These are phyloP conservation scores for Gasterosteus nipponicus DNA, from an alignment of 2,113 vertebrate genomes.

Conservation along the genomic window DNA sequence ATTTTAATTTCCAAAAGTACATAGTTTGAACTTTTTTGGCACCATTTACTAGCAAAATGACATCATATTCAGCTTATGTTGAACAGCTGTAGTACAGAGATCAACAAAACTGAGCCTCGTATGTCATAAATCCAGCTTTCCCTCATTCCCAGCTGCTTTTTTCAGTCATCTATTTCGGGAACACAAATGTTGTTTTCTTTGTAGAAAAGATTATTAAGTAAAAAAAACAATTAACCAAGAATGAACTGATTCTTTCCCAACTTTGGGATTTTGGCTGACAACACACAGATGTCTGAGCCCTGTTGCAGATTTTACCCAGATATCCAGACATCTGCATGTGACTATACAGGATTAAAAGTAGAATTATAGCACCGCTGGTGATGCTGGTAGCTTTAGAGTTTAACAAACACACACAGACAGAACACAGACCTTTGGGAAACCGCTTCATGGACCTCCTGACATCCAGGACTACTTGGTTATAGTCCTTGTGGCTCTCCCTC, in stretches of 20 bases:
- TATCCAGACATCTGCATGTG: conserved; percentile 22
- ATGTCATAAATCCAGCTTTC: not conserved
- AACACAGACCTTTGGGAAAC: conserved; percentile 81
- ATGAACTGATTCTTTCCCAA: not conserved
- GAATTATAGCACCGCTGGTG: not conserved
- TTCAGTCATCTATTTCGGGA: not conserved
- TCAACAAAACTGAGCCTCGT: not conserved
- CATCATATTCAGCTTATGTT: not conserved
- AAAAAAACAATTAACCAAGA: not conserved
- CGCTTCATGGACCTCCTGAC: conserved; percentile 84
- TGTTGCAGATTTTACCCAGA: conserved; percentile 10
- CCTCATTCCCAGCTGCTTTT: not conserved
- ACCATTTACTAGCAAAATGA: not conserved
- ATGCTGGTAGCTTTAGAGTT: conserved; percentile 14
- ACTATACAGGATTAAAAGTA: conserved; percentile 3
- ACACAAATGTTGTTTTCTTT: not conserved
- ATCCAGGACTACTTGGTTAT: conserved; percentile 85
- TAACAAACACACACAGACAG: conserved; percentile 68
- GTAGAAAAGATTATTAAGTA: not conserved
- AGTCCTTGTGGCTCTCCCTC: conserved; percentile 83
- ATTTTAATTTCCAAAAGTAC: not conserved
- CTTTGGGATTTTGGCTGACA: not conserved
- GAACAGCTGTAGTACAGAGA: not conserved
- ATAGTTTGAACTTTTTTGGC: not conserved
- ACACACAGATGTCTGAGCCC: not conserved